A percentile compares a stretch with the other conserved stretches of the same genome.
Conservation (phyloP, 2,113 vertebrate genomes). For the Pangasianodon gigas region DNA sequence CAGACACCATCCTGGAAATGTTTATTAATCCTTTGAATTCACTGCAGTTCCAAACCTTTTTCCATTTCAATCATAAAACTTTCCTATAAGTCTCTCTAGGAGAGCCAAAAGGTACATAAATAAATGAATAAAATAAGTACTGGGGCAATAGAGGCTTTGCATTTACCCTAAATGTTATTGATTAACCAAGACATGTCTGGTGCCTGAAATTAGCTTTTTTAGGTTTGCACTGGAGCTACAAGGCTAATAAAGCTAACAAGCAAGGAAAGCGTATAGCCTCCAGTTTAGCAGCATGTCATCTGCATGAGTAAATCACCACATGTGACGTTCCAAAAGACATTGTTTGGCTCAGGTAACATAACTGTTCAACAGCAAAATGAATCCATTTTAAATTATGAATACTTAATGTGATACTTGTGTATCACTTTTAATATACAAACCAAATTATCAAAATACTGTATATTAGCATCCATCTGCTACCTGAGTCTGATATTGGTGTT, state of each 20-base stretch:
- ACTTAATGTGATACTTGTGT: too few relatives aligned
- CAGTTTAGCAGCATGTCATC: background rate
- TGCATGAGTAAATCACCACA: background rate
- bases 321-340: background rate
- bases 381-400: background rate
- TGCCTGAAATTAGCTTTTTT: background rate
- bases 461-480: background rate
- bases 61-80: background rate
- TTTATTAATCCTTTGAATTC: conserved; percentile 31
- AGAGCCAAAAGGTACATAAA: background rate
- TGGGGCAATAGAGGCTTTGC: background rate
- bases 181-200: background rate
- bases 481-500: background rate
- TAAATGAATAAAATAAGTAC: background rate
- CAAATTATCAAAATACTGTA: background rate
- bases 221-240: background rate
- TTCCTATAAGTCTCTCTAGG: background rate
- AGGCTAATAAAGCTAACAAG: background rate
- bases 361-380: background rate
- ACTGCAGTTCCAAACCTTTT: background rate
- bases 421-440: background rate
- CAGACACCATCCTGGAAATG: background rate
- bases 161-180: background rate
- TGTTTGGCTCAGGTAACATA: background rate
- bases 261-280: background rate